Evolutionary conservation across 2,888 invertebrate species (phyloP).

Genomic region (Lutraria lutraria): DNA sequence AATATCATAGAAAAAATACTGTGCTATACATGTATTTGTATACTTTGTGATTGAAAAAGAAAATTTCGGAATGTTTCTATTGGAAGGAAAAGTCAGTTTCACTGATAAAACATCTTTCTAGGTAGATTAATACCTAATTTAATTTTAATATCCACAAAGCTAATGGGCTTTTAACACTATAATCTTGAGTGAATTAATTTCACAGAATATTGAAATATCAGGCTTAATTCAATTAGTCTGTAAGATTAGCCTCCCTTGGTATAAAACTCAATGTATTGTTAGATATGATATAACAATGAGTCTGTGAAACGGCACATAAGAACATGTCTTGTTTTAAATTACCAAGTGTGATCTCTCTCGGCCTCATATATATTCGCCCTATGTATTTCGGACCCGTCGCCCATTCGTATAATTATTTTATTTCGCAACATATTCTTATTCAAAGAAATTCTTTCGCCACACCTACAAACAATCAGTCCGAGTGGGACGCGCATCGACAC

Average conservation of each 20-base stretch:
- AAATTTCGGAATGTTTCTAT: too few species aligned
- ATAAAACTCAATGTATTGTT: background rate
- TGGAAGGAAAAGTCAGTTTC: too few species aligned
- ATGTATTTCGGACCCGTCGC: background rate
- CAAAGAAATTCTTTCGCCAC: background rate
- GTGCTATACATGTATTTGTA: too few species aligned
- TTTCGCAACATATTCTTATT: background rate
- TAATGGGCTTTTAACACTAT: too few species aligned
- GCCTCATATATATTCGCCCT: background rate
- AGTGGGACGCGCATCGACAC: background rate
- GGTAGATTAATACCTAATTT: too few species aligned
- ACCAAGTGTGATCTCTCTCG: background rate
- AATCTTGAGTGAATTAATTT: too few species aligned
- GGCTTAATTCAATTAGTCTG: constrained; percentile 18
- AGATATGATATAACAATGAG: background rate
- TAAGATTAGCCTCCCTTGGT: constrained; percentile 34
- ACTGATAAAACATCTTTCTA: too few species aligned
- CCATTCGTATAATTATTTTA: background rate
- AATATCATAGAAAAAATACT: too few species aligned
- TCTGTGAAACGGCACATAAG: background rate
- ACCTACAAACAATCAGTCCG: background rate
- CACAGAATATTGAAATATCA: background rate
- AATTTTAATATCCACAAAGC: too few species aligned
- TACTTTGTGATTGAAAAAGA: too few species aligned
- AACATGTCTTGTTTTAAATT: background rate